These are phyloP conservation scores for Myiagra hebetior DNA, from an alignment of 2,113 vertebrate species.

Conservation along the genomic window DNA sequence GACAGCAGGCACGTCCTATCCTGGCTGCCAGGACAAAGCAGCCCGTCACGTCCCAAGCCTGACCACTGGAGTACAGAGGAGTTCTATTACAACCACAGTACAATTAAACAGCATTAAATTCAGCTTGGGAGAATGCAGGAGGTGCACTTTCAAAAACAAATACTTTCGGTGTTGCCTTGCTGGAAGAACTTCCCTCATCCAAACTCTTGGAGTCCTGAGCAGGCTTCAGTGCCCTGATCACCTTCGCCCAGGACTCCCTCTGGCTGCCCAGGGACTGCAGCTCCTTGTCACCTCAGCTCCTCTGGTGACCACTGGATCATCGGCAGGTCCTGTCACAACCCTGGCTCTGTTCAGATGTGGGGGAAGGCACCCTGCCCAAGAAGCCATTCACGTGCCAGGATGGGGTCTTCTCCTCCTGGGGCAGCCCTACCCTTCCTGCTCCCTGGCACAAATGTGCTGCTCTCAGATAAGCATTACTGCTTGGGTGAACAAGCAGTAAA, in stretches of 20 bases:
- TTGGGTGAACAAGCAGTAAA: not conserved
- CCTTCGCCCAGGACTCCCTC: accelerated
- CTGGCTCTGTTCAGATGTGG: accelerated
- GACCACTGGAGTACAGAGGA: not conserved
- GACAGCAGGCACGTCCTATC: not conserved
- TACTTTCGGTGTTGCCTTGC: accelerated
- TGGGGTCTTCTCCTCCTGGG: not conserved
- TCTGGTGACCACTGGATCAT: not conserved
- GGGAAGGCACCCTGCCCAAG: accelerated
- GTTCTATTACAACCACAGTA: not conserved
- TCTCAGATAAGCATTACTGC: not conserved
- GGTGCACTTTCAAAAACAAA: not conserved
- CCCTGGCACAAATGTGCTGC: not conserved
- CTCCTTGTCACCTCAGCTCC: not conserved
- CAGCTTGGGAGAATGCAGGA: not conserved
- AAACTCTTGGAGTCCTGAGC: accelerated
- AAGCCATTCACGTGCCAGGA: not conserved
- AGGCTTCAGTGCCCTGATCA: not conserved
- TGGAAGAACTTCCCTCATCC: not conserved
- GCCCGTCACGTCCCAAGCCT: not conserved
- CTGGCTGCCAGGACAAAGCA: not conserved
- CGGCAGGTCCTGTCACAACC: accelerated
- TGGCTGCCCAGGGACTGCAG: not conserved
- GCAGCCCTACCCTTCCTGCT: not conserved
- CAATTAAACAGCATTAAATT: not conserved